Base-by-base conservation (phyloP, 2,888 invertebrate species). In the Trissoscelio sp. region DNA sequence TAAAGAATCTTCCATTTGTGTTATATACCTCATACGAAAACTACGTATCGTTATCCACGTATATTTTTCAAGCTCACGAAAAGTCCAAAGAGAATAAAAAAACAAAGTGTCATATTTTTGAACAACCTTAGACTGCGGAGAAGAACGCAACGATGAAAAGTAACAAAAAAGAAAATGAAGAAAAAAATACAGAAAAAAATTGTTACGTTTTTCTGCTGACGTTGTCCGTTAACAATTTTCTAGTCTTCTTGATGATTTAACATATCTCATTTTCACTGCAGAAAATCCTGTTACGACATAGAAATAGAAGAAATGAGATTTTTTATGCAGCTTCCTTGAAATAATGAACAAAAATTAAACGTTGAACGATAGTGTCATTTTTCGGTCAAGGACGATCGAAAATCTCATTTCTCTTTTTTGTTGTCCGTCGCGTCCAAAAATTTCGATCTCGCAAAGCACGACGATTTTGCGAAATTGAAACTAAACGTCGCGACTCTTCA, bases 51-150 rank as follows among this genome's bases (percentile, higher is more conserved):
- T 75, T 80, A 72, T 80, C 80, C 60, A 70, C 0, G 80, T 81
- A 77, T 81, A 81, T 77, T 77, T 81, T 81, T 81, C 77, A 77
- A 72, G 12, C 46, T 69, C 81, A 77, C 62, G 14, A 42, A 72
- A 73, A 42, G 80, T 80, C 64, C 70, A 80, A 70, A 73, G 51
- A 77, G 60, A 77, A 44, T 6, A 28, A 28, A 11, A 64, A 70
- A 62, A 78, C 34, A 73, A 75, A 72, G 60, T 75, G 31, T 81
- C 73, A 73, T 81, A 81, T 81, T 81, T 81, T 81, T 77, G 48
- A 81, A 77, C 53, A 60, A 78, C 48, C 69, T 69, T 77, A 81
- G 69, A 28, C 78, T 64, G 66, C 39, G 42, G 44, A 73, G 67
- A 69, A 73, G 46, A 78, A 69, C 62, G 72, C 34, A 75, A 77